A percentile compares a stretch with the other conserved stretches of the same genome.
Evolutionary conservation across 2,888 invertebrate genomes (phyloP).

Genomic region (Pollenia labialis): DNA sequence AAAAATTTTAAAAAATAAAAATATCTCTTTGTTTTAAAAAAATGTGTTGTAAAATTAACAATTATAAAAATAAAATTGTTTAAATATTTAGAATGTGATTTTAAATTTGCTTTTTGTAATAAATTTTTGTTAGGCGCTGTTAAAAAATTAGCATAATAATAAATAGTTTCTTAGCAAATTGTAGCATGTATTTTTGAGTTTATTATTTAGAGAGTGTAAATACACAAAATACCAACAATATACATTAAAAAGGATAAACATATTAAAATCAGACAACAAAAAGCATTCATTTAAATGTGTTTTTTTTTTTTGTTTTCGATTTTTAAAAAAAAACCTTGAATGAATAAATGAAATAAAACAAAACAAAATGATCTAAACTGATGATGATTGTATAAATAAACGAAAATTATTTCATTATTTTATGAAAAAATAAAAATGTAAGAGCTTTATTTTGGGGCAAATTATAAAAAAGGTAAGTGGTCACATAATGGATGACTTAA

Average conservation of each 20-base stretch:
- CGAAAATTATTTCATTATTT: conserved; percentile 67
- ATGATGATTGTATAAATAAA: conserved; percentile 69
- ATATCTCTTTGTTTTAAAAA: too few relatives aligned
- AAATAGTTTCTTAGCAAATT: conserved; percentile 64
- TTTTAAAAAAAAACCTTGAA: conserved; percentile 31
- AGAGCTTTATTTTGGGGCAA: neutral
- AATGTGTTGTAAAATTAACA: too few relatives aligned
- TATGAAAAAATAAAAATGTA: conserved; percentile 36
- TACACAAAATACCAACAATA: conserved; percentile 35
- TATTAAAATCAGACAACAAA: neutral
- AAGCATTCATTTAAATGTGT: conserved; percentile 33
- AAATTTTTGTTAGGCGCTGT: conserved; percentile 43
- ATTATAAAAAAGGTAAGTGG: conserved; percentile 11
- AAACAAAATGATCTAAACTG: conserved; percentile 23
- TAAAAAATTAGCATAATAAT: conserved; percentile 45
- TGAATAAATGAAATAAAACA: neutral
- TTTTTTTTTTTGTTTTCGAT: conserved; percentile 46
- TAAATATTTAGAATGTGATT: neutral
- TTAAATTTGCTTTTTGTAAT: neutral
- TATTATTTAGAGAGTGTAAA: conserved; percentile 57
- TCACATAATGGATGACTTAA: neutral
- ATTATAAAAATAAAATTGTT: too few relatives aligned
- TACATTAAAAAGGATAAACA: neutral
- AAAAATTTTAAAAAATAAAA: neutral
- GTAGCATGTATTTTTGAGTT: conserved; percentile 60